Percentiles rank a stretch among this genome's conserved stretches.
phyloP scores from a whole-genome alignment of 2,888 invertebrate species.

The Eupithecia dodoneata region DNA sequence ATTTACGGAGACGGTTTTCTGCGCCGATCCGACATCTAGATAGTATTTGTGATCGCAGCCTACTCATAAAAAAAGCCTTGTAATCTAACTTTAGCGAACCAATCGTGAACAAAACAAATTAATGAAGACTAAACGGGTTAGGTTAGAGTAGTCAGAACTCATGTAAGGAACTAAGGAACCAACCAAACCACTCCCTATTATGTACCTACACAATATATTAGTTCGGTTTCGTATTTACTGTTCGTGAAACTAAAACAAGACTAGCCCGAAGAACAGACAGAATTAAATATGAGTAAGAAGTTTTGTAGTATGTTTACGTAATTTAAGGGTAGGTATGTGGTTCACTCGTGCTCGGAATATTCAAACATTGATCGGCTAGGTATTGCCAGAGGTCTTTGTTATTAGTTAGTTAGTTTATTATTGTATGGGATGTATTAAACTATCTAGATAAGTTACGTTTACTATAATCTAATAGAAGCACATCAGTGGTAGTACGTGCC shows the following conservation, averaged over 20 bases:
- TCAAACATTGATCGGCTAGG: slow-evolving; percentile 16
- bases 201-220: background rate
- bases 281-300: slow-evolving; percentile 38
- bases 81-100: background rate
- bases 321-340: slow-evolving; percentile 22
- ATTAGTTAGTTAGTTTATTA: background rate
- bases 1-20: too few relatives aligned
- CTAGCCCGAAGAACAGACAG: slow-evolving; percentile 22
- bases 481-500: background rate
- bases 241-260: slow-evolving; percentile 30
- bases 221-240: slow-evolving; percentile 22
- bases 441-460: too few relatives aligned
- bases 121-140: background rate
- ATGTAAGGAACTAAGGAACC: background rate
- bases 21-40: too few relatives aligned
- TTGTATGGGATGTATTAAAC: background rate
- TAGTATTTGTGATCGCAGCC: too few relatives aligned
- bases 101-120: background rate
- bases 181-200: background rate
- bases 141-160: background rate
- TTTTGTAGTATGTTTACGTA: slow-evolving; percentile 27
- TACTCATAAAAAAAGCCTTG: background rate
- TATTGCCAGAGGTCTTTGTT: background rate
- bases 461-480: background rate
- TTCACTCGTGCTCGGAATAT: slow-evolving; percentile 29